These are phyloP conservation scores for Diaperis boleti DNA, from an alignment of 2,888 invertebrate species.

Conservation along the genomic window DNA sequence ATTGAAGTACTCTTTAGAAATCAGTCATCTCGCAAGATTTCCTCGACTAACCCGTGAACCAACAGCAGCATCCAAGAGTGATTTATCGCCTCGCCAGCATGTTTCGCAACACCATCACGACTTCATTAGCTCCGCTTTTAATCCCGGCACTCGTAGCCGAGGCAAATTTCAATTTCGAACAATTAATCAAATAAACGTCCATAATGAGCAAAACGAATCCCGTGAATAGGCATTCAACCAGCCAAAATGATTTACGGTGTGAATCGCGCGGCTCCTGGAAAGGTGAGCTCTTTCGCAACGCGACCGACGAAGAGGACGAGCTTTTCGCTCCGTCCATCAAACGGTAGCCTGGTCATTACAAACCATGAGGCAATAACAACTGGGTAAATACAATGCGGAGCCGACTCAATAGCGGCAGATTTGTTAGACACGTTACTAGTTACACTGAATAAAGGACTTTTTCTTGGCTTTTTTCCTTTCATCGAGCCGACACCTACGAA, in stretches of 20 bases:
- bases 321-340: slow-evolving; percentile 33
- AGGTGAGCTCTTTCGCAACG: slow-evolving; percentile 29
- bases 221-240: slow-evolving; percentile 54
- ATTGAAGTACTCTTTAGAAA: too few species aligned
- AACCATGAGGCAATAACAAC: slow-evolving; percentile 59
- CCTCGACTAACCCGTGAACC: too few species aligned
- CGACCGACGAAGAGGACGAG: background rate
- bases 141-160: slow-evolving; percentile 24
- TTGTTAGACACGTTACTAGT: slow-evolving; percentile 55
- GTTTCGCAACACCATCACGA: slow-evolving; percentile 35
- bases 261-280: slow-evolving; percentile 40
- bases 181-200: slow-evolving; percentile 39
- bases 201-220: slow-evolving; percentile 42
- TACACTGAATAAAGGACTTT: slow-evolving; percentile 47
- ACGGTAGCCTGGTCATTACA: slow-evolving; percentile 59
- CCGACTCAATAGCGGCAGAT: slow-evolving; percentile 56
- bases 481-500: slow-evolving; percentile 46
- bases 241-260: slow-evolving; percentile 56
- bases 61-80: too few species aligned
- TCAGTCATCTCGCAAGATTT: too few species aligned
- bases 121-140: slow-evolving; percentile 33
- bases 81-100: background rate
- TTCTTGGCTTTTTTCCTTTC: slow-evolving; percentile 46
- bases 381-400: slow-evolving; percentile 57
- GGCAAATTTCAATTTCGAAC: slow-evolving; percentile 34